Base-by-base conservation (phyloP, 2,888 invertebrate species). In the Malthinus flaveolus region DNA sequence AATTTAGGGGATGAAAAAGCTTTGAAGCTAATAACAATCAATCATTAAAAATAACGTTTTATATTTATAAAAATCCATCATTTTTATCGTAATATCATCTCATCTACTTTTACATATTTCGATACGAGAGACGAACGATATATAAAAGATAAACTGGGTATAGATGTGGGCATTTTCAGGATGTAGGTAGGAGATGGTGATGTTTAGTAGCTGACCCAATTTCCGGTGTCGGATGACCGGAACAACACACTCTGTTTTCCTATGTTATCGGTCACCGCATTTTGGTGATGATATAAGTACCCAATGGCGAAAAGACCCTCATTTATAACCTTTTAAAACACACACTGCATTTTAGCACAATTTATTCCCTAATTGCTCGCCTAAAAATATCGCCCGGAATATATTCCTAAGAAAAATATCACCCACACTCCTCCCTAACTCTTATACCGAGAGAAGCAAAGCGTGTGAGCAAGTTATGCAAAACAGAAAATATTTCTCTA, bases 161-260 rank as follows among this genome's bases (percentile, higher is more conserved):
- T 68, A 66, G 67, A 68, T 66, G 62, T 62, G 68, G 69, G 63
- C 67, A 63, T 65, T 66, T 58, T 63, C 68, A 72, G 73, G 73
- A 71, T 71, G 70, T 67, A 68, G 65, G 62, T 70, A 72, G 73
- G 73, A 73, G 73, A 74, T 74, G 71, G 71, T 67, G 68, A 70
- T 73, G 71, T 74, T 74, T 71, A 71, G 72, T 73, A 73, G 70
- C 72, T 74, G 73, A 74, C 73, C 74, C 74, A 75, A 75, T 75
- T 74, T 75, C 75, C 75, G 73, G 68, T 70, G 68, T 70, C 68
- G 67, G 73, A 72, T 70, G 67, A 67, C 72, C 73, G 73, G 74
- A 73, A 73, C 67, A 64, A 64, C 66, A 63, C 69, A 66, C 69
- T 71, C 71, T 70, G 71, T 72, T 73, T 73, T 71, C 71, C 71